These are phyloP conservation scores for Herminia tarsipennalis DNA, from an alignment of 2,888 invertebrate genomes.

Conservation along the genomic window DNA sequence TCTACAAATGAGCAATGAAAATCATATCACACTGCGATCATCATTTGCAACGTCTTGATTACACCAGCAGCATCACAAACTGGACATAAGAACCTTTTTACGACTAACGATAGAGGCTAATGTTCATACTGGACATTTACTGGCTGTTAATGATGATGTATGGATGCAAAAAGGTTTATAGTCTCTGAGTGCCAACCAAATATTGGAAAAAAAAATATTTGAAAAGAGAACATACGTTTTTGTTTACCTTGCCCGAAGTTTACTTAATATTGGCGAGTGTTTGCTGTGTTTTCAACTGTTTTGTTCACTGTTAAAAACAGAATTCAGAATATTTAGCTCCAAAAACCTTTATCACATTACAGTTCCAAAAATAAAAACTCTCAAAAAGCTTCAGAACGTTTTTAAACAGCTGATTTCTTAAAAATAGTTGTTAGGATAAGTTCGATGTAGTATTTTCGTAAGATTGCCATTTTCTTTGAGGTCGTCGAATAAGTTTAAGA, in stretches of 20 bases:
- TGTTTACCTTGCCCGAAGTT: too few relatives aligned
- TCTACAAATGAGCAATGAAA: background rate
- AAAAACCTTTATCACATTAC: too few relatives aligned
- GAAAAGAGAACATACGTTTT: too few relatives aligned
- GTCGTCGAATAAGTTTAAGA: conserved; percentile 31
- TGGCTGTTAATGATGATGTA: conserved; percentile 11
- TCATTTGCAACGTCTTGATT: conserved; percentile 5
- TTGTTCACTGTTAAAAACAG: too few relatives aligned
- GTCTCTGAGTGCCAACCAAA: background rate
- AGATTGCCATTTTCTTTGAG: conserved; percentile 30
- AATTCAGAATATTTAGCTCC: too few relatives aligned
- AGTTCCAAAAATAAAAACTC: background rate
- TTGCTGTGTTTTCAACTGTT: too few relatives aligned
- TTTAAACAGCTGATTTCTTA: background rate
- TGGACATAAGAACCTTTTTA: conserved; percentile 9
- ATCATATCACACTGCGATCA: background rate
- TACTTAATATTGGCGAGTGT: too few relatives aligned
- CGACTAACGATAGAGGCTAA: conserved; percentile 9
- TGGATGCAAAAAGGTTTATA: conserved; percentile 5
- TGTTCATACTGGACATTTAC: conserved; percentile 9
- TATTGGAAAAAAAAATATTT: background rate
- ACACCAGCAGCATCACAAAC: conserved; percentile 1
- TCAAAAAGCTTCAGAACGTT: background rate
- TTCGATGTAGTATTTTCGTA: conserved; percentile 30
- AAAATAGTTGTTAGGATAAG: conserved; percentile 14